Evolutionary conservation across 1,140 invertebrate species (phyloP), one percentile per base, ranked within the genome.

Genomic region (Drosophila watanabei): DNA sequence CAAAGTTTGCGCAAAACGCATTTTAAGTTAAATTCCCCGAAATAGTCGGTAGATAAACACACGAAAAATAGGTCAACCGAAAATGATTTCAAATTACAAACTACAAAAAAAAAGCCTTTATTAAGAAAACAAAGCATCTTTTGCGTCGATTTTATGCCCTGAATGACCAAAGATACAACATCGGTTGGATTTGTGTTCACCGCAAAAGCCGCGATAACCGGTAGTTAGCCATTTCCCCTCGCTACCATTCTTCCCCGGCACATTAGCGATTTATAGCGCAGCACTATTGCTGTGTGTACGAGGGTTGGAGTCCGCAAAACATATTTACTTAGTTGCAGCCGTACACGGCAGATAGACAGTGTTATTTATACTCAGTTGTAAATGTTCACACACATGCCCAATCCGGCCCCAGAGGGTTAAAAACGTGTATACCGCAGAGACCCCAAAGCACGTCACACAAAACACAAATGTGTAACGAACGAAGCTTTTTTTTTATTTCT

Each of bases 131-230:
- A 28, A 66, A 66, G 32, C 39, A 46, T 63, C 30, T 66, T 35
- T 62, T 5, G 32, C 39, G 8, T 28, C 14, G 52, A 32, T 45
- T 28, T 49, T 39, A 33, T 33, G 20, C 33, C 48, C 30, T 41
- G 43, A 37, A 35, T 59, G 24, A 24, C 14, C 35, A 14, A 16
- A 56, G 49, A 13, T 56, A 46, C 35, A 58, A 52, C 20, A 46
- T 28, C 16, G 32, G 11, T 41, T 43, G 62, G 52, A 43, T 70
- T 58, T 51, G 8, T 57, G 41, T 77, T 69, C 18, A 30, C 59
- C 61, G 70, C 57, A 56, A 72, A 79, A 69, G 18, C 39, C 39
- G 41, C 72, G 71, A 84, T 84, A 84, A 84, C 82, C 76, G 81
- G 82, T 80, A 66, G 61, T 63, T 48, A 51, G 33, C 39, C 33